Evolutionary conservation across 2,888 invertebrate species (phyloP), one percentile per base, ranked within the genome.

Genomic region (Orthosia incerta): DNA sequence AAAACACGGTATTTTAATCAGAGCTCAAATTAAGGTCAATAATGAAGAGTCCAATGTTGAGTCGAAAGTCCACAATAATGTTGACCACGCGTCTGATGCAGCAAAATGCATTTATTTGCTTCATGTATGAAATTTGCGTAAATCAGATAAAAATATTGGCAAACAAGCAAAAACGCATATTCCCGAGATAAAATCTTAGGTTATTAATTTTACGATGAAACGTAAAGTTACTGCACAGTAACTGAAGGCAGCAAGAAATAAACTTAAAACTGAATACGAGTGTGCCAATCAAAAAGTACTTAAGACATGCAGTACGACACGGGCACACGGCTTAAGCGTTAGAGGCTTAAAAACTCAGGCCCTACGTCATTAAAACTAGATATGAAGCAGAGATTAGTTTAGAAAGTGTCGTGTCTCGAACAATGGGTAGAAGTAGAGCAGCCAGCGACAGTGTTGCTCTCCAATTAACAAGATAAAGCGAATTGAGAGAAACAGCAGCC

Each of bases 391-490:
- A 92, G 94, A 94, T 95, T 93, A 92, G 87, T 91, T 91, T 93
- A 93, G 95, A 95, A 95, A 95, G 95, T 95, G 95, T 94, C 92
- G 91, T 92, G 88, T 88, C 88, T 88, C 88, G 88, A 93, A 95
- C 94, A 94, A 95, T 94, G 87, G 92, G 86, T 85, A 87, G 89
- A 92, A 93, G 91, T 93, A 85, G 94, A 92, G 92, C 92, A 90
- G 87, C 74, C 80, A 85, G 80, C 86, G 89, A 89, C 89, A 90
- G 85, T 83, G 79, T 76, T 84, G 87, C 79, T 89, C 89, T 91
- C 91, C 92, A 93, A 93, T 93, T 93, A 93, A 93, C 92, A 89
- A 93, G 90, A 92, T 88, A 88, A 88, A 89, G 86, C 82, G 91
- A 89, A 91, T 90, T 90, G 89, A 90, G 89, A 87, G 87, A 87